These are phyloP conservation scores for Chrysocyon brachyurus DNA, from an alignment of 2,797 vertebrate species.

Conservation along the genomic window DNA sequence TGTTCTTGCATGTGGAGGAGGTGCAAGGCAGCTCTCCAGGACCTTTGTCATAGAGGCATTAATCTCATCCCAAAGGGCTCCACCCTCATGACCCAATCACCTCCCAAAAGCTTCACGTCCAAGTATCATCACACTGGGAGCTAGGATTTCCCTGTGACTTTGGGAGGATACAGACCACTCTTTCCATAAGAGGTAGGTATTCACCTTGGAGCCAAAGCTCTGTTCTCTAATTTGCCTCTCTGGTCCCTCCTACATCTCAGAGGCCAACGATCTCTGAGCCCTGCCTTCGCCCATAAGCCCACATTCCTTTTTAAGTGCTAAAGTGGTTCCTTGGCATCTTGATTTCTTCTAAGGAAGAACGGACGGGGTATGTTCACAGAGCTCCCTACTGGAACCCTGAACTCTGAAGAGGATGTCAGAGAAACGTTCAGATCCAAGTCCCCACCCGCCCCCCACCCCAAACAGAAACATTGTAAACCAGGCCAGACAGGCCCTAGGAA, in stretches of 20 bases:
- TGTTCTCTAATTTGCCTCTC: background rate
- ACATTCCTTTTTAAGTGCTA: background rate
- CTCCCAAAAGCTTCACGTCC: background rate
- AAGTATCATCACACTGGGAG: background rate
- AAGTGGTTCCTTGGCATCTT: background rate
- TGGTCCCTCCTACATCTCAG: accelerated
- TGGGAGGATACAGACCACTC: background rate
- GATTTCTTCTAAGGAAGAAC: background rate
- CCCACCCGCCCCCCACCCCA: background rate
- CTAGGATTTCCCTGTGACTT: background rate
- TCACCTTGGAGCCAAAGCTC: background rate
- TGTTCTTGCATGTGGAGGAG: accelerated
- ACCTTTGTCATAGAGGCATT: background rate
- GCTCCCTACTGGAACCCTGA: background rate
- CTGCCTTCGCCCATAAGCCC: background rate
- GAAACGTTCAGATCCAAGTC: background rate
- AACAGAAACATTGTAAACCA: conserved; percentile 20
- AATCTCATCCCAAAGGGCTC: background rate
- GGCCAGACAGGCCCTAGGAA: background rate
- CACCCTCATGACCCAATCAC: background rate
- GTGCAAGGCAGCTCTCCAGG: accelerated
- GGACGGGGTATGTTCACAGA: background rate
- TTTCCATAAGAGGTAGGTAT: background rate
- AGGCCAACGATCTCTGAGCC: background rate
- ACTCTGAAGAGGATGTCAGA: background rate